Evolutionary conservation across 2,113 vertebrate species (phyloP), one percentile per base, ranked within the genome.

Genomic region (Channa argus): DNA sequence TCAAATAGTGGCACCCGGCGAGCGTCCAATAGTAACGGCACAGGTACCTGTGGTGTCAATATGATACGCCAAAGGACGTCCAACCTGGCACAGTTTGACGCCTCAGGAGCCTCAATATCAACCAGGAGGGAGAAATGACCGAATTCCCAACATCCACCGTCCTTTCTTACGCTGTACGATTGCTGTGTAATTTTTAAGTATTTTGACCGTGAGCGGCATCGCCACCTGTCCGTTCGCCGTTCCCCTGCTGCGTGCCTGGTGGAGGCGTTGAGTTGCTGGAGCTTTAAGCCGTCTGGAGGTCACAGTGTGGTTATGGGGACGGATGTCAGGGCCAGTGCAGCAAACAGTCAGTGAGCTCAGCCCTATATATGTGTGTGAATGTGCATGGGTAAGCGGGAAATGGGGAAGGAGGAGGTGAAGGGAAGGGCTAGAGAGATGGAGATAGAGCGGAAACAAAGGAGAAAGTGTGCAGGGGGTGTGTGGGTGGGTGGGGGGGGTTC

Each of bases 271-370:
- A 55, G 50, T 2, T 3, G 33, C 51, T 7, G 7, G 63, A 14
- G 13, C 69, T 69, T 8, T 11, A 52, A 75, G 69, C 39, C 1
- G 10, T 61, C 49, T 88, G 79, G 86, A 91, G 83, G 87, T 89
- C 89, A 89, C 43, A 39, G 55, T 80, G 37, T 49, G 50, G 50
- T 75, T 79, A n/a, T 79, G 73, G 74, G 77, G 49, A 79, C 77
- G 63, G 49, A 83, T 84, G 71, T 87, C 66, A 73, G 46, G 69
- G 60, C 44, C 41, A 5, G 59, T 66, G 66, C 55, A 49, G 80
- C 79, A 80, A 75, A 78, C 65, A 36, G 79, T 82, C 80, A 88
- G 55, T 10, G 66, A 68, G 80, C 84, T 80, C 68, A 85, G 49
- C 61, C 15, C 46, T 38, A 54, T 74, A 68, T 56, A 46, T 54